Evolutionary conservation across 1,140 invertebrate genomes (phyloP).

Genomic region (Rhopalosiphum maidis): DNA sequence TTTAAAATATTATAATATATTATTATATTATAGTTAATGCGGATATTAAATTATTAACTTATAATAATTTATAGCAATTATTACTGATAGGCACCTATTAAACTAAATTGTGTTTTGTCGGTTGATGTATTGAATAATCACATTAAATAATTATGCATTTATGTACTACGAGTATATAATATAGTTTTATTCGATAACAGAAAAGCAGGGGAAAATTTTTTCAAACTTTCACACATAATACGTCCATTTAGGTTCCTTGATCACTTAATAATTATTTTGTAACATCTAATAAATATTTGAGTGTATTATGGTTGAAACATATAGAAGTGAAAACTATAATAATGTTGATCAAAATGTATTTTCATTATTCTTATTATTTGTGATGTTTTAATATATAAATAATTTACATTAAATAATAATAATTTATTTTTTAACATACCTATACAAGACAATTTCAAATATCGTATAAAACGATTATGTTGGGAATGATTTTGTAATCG

Average conservation of each 20-base stretch:
- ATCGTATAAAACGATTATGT: neutral
- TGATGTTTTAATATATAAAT: neutral
- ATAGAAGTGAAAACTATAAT: neutral
- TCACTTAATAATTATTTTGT: neutral
- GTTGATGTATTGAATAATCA: neutral
- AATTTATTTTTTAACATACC: neutral
- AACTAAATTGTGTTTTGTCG: neutral
- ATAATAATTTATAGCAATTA: conserved; percentile 2
- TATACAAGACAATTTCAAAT: neutral
- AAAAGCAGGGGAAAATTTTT: neutral
- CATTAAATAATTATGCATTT: neutral
- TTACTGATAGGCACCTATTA: neutral
- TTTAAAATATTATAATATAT: neutral
- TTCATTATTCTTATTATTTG: neutral
- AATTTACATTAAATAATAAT: neutral
- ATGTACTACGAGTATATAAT: neutral
- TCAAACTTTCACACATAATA: neutral
- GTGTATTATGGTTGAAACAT: neutral
- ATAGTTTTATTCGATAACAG: neutral
- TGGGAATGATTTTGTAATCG: neutral
- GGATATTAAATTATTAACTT: neutral
- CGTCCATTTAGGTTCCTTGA: neutral
- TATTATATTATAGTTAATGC: neutral
- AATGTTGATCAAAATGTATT: neutral
- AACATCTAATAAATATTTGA: neutral